A percentile compares a stretch with the other conserved stretches of the same genome.
Conservation (phyloP, 2,797 vertebrate species). For the Brachymystax lenok region DNA sequence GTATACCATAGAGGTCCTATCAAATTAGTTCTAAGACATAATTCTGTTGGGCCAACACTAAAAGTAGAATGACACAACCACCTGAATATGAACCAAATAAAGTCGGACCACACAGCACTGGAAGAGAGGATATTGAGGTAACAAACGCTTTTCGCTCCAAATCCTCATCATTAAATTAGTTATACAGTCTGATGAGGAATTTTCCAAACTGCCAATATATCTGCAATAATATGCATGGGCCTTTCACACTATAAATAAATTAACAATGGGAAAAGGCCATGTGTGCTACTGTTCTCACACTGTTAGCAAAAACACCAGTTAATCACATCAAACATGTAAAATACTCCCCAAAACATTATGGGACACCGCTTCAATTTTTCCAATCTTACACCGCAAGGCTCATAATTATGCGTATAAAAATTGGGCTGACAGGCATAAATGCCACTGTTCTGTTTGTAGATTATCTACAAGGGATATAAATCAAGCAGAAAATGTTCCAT, state of each 20-base stretch:
- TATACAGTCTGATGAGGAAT: not conserved
- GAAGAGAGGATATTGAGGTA: not conserved
- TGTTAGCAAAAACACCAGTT: slow-evolving; percentile 32
- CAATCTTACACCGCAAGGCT: slow-evolving; percentile 19
- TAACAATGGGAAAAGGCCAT: slow-evolving; percentile 11
- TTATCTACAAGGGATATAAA: not conserved
- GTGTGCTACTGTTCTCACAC: slow-evolving; percentile 18
- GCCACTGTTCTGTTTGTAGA: not conserved
- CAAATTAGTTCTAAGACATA: not conserved
- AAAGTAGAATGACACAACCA: not conserved
- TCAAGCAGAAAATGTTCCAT: not conserved
- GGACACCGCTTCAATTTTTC: slow-evolving; percentile 21
- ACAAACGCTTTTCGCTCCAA: slow-evolving; percentile 5
- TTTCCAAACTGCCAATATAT: not conserved
- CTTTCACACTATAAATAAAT: not conserved
- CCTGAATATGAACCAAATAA: slow-evolving; percentile 6
- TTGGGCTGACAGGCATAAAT: not conserved
- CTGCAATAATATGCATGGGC: not conserved
- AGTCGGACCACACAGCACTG: slow-evolving; percentile 4
- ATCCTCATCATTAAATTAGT: not conserved
- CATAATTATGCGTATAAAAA: not conserved
- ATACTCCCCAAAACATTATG: slow-evolving; percentile 14
- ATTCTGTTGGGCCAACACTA: not conserved
- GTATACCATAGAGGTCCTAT: not conserved
- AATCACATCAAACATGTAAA: slow-evolving; percentile 21